Base-by-base conservation (phyloP, 2,888 invertebrate species). In the Epistrophella euchroma region DNA sequence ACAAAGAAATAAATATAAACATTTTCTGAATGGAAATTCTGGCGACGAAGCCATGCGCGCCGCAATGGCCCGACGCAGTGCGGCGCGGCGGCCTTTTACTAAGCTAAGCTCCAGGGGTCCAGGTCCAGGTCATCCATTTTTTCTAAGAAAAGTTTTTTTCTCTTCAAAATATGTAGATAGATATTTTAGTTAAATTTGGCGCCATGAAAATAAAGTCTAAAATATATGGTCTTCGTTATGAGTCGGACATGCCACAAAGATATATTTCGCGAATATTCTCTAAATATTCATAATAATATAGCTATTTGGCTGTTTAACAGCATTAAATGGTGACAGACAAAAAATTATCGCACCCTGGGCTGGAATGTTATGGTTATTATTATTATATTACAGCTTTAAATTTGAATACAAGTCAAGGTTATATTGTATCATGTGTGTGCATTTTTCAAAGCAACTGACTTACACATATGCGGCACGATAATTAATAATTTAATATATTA, bases 391-490 rank as follows among this genome's bases (percentile, higher is more conserved):
- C 37, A 37, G 37, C 37, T 68, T 45, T 22, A 22, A 52, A 52
- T 68, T 68, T 50, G 6, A 68, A 68, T 68, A 50, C n/a, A 37
- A 68, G 52, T 52, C 52, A 66, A 47, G 47, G 66, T 66, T 66
- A 47, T 66, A 25, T 66, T 66, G 32, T 35, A 66, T 35, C 66
- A 66, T 35, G n/a, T 60, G 40, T 60, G 60, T 40, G 37, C 37
- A 60, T 60, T 40, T 40, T 37, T 22, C 13, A 37, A 37, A 19
- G n/a, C 15, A 50, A 52, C 15, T 40, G 40, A 60, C 15, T 25
- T 22, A 13, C 3, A 37, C 40, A 40, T 60, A 60, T 60, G 15
- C 19, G 22, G 60, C 13, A 60, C 19, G 7, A 60, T 3, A 22
- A 22, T 22, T 60, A 22, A 40, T 19, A 40, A 40, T 22, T 60